Conservation (phyloP, 1,140 invertebrate species). For the Diorhabda carinulata region DNA sequence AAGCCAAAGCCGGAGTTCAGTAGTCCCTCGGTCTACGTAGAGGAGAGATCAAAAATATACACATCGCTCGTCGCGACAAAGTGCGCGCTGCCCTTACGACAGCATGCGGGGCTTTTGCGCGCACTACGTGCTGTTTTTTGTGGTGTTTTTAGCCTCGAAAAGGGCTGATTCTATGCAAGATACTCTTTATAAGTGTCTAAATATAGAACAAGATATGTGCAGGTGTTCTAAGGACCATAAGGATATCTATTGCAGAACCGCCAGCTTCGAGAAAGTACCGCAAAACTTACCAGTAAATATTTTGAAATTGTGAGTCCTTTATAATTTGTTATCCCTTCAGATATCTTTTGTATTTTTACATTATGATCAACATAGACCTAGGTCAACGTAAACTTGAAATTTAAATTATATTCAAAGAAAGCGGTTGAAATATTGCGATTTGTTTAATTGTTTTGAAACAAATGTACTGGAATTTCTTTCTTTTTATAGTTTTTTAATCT, state of each 20-base stretch:
- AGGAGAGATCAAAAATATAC: conserved; percentile 1
- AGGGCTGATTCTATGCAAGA: conserved; percentile 8
- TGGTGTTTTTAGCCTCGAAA: not conserved
- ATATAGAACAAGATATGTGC: conserved; percentile 39
- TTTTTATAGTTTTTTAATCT: no score
- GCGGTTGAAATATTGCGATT: no score
- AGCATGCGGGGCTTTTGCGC: conserved; percentile 14
- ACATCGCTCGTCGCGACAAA: conserved; percentile 6
- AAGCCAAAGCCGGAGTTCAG: conserved; percentile 10
- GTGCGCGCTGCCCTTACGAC: conserved; percentile 12
- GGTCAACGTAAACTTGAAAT: no score
- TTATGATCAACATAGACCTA: no score
- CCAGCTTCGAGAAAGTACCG: conserved; percentile 42
- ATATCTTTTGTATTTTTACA: no score
- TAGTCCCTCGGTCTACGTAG: conserved; percentile 16
- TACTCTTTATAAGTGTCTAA: conserved; percentile 37
- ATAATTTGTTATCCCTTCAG: not conserved
- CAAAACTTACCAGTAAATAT: conserved; percentile 39
- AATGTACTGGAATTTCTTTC: no score
- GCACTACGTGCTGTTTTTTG: conserved; percentile 6
- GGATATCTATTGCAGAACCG: conserved; percentile 41
- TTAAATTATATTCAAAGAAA: no score
- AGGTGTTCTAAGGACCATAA: conserved; percentile 39
- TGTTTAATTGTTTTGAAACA: no score
- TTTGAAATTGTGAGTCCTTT: conserved; percentile 43